phyloP scores from a whole-genome alignment of 1,140 invertebrate species.

The Fopius arisanus region DNA sequence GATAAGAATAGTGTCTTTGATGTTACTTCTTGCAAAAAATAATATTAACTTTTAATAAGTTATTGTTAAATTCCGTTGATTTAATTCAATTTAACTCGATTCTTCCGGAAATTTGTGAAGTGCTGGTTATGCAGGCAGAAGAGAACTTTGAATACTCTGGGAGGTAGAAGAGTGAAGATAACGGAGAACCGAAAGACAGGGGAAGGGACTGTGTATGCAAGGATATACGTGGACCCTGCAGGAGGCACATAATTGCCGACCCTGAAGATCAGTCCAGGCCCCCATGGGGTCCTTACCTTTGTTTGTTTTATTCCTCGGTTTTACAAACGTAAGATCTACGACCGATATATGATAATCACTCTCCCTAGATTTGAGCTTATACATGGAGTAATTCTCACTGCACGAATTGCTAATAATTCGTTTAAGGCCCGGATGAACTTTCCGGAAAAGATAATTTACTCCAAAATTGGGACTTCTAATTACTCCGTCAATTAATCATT shows the following conservation, averaged over 20 bases:
- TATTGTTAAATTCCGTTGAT: neutral
- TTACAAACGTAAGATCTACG: conserved; percentile 65
- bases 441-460: too few species aligned
- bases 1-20: too few species aligned
- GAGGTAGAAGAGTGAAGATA: neutral
- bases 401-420: conserved; percentile 18
- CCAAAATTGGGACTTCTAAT: too few species aligned
- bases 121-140: neutral
- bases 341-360: conserved; percentile 65
- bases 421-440: too few species aligned
- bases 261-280: conserved; percentile 60
- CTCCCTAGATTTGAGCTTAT: conserved; percentile 26
- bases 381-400: conserved; percentile 24
- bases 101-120: neutral
- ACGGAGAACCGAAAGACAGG: conserved; percentile 20
- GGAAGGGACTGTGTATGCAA: conserved; percentile 22
- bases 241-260: conserved; percentile 65
- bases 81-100: neutral
- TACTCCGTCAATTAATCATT: too few species aligned
- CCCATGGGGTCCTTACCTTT: conserved; percentile 61
- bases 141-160: neutral
- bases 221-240: conserved; percentile 55
- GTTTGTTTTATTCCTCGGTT: conserved; percentile 66
- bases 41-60: too few species aligned
- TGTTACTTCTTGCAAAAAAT: too few species aligned